phyloP scores from a whole-genome alignment of 2,888 invertebrate genomes.

The Orthonychiurus folsomi region DNA sequence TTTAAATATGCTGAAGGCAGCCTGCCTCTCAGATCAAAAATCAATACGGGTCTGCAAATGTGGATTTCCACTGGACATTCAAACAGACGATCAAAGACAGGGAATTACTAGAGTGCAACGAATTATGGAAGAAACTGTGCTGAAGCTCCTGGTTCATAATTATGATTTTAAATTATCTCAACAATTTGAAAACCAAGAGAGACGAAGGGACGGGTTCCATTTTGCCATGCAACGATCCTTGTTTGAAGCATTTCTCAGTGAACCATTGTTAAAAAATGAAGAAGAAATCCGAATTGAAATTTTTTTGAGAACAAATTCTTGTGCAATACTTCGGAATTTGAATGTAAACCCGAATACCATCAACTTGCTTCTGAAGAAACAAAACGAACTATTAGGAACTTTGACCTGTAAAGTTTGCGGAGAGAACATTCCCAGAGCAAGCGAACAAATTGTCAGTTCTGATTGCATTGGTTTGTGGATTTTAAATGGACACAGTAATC shows the following conservation, averaged over 20 bases:
- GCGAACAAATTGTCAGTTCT: neutral
- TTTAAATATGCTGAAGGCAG: slow-evolving; percentile 24
- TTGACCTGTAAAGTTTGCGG: neutral
- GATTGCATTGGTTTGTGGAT: slow-evolving; percentile 9
- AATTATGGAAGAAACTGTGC: neutral
- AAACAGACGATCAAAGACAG: neutral
- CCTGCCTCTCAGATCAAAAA: slow-evolving; percentile 28
- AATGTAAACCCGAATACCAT: neutral
- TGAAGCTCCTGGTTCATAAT: neutral
- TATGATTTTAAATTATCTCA: neutral
- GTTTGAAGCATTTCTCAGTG: neutral
- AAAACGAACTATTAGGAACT: neutral
- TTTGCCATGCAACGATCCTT: slow-evolving; percentile 1
- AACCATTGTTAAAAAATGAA: neutral
- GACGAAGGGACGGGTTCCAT: neutral
- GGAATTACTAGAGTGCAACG: neutral
- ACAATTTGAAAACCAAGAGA: neutral
- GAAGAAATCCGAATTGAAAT: neutral
- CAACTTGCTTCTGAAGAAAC: neutral
- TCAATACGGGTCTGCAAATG: slow-evolving; percentile 29
- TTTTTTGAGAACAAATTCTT: neutral
- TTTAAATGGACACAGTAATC: neutral
- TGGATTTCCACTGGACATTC: slow-evolving; percentile 21
- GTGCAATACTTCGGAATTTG: neutral
- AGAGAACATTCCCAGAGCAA: neutral